Percentiles rank a stretch among this genome's conserved stretches.
Evolutionary conservation across 2,797 vertebrate genomes (phyloP).

Genomic region (Carapus acus): DNA sequence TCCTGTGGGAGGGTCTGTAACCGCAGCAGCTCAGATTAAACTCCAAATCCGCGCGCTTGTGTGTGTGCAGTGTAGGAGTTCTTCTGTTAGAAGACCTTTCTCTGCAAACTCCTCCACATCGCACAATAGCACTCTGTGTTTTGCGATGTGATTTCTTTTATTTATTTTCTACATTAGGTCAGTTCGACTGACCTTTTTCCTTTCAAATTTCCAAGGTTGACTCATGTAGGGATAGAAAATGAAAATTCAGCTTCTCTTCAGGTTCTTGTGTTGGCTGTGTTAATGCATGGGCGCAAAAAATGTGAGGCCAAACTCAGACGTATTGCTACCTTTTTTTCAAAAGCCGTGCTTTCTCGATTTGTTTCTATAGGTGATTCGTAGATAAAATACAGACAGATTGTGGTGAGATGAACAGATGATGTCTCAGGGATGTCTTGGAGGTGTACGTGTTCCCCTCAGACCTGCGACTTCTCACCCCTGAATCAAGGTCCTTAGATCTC

Average conservation of each 20-base stretch:
- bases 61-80: constrained; percentile 64
- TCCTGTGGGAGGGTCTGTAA: neutral
- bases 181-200: constrained; percentile 29
- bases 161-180: constrained; percentile 31
- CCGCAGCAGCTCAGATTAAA: constrained; percentile 40
- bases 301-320: too few species aligned
- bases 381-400: too few species aligned
- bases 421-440: too few species aligned
- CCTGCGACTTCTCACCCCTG: neutral
- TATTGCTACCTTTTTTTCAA: too few species aligned
- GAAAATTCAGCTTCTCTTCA: neutral
- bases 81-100: constrained; percentile 57
- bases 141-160: constrained; percentile 45
- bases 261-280: neutral
- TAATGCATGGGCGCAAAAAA: too few species aligned
- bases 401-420: too few species aligned
- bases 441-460: too few species aligned
- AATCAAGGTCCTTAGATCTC: neutral
- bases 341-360: too few species aligned
- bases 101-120: constrained; percentile 66
- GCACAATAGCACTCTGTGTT: constrained; percentile 56
- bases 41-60: constrained; percentile 40
- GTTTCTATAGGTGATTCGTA: too few species aligned
- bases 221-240: constrained; percentile 39
- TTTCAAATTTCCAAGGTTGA: constrained; percentile 21